These are phyloP conservation scores for Enteromius mattozi DNA, from an alignment of 2,797 vertebrate species.

Conservation along the genomic window DNA sequence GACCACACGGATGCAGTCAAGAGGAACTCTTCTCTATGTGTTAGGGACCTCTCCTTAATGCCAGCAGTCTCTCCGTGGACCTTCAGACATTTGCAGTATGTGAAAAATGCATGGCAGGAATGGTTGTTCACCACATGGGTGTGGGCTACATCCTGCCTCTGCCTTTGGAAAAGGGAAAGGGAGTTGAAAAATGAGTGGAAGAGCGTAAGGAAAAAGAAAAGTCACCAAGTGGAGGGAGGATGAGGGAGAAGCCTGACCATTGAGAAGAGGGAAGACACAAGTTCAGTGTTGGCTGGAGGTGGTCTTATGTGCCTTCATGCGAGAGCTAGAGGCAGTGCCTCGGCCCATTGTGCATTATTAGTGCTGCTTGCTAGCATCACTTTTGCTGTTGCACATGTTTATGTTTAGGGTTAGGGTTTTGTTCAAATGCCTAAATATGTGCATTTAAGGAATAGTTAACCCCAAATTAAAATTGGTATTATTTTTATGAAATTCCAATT, in stretches of 20 bases:
- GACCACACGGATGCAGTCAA: constrained; percentile 69
- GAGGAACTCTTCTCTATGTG: constrained; percentile 39
- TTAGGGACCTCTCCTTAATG: constrained; percentile 52
- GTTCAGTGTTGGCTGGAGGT: constrained; percentile 24
- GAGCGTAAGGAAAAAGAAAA: constrained; percentile 24
- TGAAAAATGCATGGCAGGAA: constrained; percentile 71
- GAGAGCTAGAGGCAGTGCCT: constrained; percentile 1
- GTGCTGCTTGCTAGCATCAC: not conserved
- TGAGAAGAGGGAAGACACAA: constrained; percentile 5
- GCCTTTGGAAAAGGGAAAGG: constrained; percentile 54
- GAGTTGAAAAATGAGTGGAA: constrained; percentile 20
- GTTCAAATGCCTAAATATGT: not conserved
- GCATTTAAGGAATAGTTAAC: not conserved
- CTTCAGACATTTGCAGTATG: constrained; percentile 73
- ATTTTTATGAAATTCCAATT: too few species aligned
- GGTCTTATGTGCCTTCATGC: constrained; percentile 5
- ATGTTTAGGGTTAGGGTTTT: not conserved
- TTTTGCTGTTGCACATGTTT: not conserved
- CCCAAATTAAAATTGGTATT: not conserved
- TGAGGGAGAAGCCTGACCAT: not conserved
- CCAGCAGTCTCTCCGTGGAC: constrained; percentile 64
- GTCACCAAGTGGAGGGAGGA: constrained; percentile 22
- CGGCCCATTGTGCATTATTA: not conserved
- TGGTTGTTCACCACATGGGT: constrained; percentile 71
- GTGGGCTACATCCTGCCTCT: constrained; percentile 76